phyloP scores from a whole-genome alignment of 2,797 vertebrate species.

The Melanotaenia pygmaea region DNA sequence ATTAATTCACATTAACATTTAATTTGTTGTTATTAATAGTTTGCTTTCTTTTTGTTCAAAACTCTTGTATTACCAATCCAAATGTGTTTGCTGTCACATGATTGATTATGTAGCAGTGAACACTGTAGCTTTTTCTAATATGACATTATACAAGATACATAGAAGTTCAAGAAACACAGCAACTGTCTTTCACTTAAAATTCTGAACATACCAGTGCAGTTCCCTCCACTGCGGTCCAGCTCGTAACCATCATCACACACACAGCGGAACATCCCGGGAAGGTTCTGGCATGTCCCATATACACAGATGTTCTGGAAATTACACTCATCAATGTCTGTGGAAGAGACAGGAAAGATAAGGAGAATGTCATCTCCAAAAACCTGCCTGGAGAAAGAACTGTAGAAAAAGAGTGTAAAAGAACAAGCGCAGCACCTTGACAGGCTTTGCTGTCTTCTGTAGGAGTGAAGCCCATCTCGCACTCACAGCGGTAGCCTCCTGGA shows the following conservation, averaged over 20 bases:
- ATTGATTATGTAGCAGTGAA: too few relatives aligned
- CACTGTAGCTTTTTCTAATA: too few relatives aligned
- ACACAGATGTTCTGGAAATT: constrained; percentile 94
- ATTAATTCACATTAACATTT: too few relatives aligned
- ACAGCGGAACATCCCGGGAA: constrained; percentile 95
- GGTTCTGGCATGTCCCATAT: constrained; percentile 93
- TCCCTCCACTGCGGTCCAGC: constrained; percentile 91
- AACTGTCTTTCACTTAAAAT: constrained; percentile 1
- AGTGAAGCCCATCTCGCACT: constrained; percentile 97
- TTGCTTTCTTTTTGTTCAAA: too few relatives aligned
- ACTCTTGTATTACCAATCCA: too few relatives aligned
- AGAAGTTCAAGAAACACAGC: neutral
- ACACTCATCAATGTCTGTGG: constrained; percentile 93
- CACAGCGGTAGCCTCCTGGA: constrained; percentile 92
- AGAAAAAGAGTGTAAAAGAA: neutral
- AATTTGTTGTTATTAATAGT: too few relatives aligned
- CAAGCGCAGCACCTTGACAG: constrained; percentile 86
- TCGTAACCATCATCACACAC: constrained; percentile 91
- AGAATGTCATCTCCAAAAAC: neutral
- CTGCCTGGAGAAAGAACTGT: neutral
- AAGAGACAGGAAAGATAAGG: constrained; percentile 5
- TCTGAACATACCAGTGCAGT: constrained; percentile 88
- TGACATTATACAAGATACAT: neutral
- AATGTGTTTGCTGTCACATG: too few relatives aligned
- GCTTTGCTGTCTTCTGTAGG: constrained; percentile 91